A percentile compares a stretch with the other conserved stretches of the same genome.
These are phyloP conservation scores for Chondrosia reniformis DNA, from an alignment of 37 sponge, comb jelly and placozoan species.

Conservation along the genomic window DNA sequence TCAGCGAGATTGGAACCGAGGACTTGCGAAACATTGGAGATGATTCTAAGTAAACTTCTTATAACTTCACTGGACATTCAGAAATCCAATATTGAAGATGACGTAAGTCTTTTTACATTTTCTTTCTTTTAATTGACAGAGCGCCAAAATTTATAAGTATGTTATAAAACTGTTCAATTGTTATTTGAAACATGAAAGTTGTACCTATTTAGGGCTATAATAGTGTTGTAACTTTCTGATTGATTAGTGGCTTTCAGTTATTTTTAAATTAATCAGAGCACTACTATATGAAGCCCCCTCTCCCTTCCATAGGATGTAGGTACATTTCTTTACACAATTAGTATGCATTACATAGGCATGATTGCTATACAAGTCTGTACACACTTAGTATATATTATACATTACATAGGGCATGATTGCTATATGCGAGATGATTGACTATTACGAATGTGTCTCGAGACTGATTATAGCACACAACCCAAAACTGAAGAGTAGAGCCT, in stretches of 20 bases:
- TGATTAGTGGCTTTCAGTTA: too few species aligned
- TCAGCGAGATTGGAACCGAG: slow-evolving; percentile 63
- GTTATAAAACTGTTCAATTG: too few species aligned
- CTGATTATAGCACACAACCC: slow-evolving; percentile 60
- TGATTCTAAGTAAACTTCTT: slow-evolving; percentile 68
- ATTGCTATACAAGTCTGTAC: background rate
- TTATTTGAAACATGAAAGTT: too few species aligned
- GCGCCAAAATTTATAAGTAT: too few species aligned
- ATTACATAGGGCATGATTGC: slow-evolving; percentile 76
- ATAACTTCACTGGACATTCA: slow-evolving; percentile 67
- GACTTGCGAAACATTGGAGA: slow-evolving; percentile 81
- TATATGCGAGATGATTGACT: slow-evolving; percentile 91
- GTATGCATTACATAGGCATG: too few species aligned
- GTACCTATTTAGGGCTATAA: too few species aligned
- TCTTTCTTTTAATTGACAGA: background rate
- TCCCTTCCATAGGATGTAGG: too few species aligned
- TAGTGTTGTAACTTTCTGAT: too few species aligned
- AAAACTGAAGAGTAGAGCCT: slow-evolving; percentile 67
- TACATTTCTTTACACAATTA: too few species aligned
- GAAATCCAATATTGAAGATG: slow-evolving; percentile 73
- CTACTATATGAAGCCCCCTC: too few species aligned
- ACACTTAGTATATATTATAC: background rate
- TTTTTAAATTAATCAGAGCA: too few species aligned
- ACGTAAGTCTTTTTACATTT: slow-evolving; percentile 33
- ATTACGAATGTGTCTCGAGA: slow-evolving; percentile 74